phyloP scores from a whole-genome alignment of 2,888 invertebrate genomes.

The Pyrocoelia pectoralis region DNA sequence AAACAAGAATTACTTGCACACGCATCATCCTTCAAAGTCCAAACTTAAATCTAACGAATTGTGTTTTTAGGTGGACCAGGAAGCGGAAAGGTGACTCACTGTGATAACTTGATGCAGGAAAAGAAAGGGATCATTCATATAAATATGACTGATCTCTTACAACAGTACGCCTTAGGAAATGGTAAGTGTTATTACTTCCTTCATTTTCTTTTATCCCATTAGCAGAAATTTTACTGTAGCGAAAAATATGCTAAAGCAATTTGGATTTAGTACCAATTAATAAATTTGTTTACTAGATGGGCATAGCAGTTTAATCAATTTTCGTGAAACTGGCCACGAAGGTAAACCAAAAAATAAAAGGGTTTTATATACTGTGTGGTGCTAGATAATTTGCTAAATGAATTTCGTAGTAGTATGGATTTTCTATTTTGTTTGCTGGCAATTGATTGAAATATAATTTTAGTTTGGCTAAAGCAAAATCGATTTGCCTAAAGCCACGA shows the following conservation, averaged over 20 bases:
- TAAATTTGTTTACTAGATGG: slow-evolving; percentile 49
- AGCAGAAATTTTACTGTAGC: no score
- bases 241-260: not conserved
- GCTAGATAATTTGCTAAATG: slow-evolving; percentile 16
- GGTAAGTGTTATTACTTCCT: slow-evolving; percentile 69
- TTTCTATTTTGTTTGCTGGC: slow-evolving; percentile 12
- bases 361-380: slow-evolving; percentile 32
- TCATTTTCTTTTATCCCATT: no score
- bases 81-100: slow-evolving; percentile 97
- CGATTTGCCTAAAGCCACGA: slow-evolving; percentile 34
- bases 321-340: slow-evolving; percentile 47
- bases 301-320: slow-evolving; percentile 53
- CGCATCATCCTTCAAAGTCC: no score
- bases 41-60: slow-evolving; percentile 10
- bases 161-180: slow-evolving; percentile 89
- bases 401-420: slow-evolving; percentile 22
- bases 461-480: slow-evolving; percentile 38
- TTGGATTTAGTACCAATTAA: slow-evolving; percentile 4
- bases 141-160: slow-evolving; percentile 90
- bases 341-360: slow-evolving; percentile 45
- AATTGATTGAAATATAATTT: not conserved
- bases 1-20: no score
- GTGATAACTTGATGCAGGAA: slow-evolving; percentile 90
- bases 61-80: slow-evolving; percentile 84
- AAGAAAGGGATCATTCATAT: slow-evolving; percentile 85